Evolutionary conservation across 2,113 vertebrate species (phyloP).

Genomic region (Coregonus clupeaformis): DNA sequence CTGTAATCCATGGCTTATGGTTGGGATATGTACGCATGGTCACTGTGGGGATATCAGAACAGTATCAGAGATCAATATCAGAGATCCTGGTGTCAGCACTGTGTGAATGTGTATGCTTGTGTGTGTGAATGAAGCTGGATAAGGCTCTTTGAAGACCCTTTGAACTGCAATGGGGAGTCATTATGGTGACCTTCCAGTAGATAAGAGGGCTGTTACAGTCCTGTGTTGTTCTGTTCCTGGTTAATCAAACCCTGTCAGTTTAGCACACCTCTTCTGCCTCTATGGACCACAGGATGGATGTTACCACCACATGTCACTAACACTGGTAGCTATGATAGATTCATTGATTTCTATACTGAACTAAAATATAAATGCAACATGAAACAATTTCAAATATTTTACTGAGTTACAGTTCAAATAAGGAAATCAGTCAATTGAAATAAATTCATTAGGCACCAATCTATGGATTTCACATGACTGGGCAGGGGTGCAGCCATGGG

Average conservation of each 20-base stretch:
- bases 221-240: constrained; percentile 8
- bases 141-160: too few species aligned
- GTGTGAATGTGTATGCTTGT: neutral
- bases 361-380: too few species aligned
- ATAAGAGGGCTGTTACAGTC: neutral
- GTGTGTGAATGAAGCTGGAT: neutral
- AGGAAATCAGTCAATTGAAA: too few species aligned
- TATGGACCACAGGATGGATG: neutral
- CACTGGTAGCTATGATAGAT: neutral
- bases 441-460: too few species aligned
- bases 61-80: too few species aligned
- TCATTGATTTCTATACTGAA: neutral
- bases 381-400: too few species aligned
- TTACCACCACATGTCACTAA: neutral
- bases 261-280: neutral
- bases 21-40: too few species aligned
- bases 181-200: constrained; percentile 13
- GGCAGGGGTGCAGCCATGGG: too few species aligned
- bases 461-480: too few species aligned
- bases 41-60: too few species aligned
- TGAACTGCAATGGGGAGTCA: neutral
- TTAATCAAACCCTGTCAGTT: neutral
- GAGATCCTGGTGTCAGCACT: neutral
- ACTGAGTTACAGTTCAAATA: too few species aligned
- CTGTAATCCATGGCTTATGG: too few species aligned